Percentiles rank a stretch among this genome's conserved stretches.
These are phyloP conservation scores for Cryptoprocta ferox DNA, from an alignment of 2,797 vertebrate genomes.

Conservation along the genomic window DNA sequence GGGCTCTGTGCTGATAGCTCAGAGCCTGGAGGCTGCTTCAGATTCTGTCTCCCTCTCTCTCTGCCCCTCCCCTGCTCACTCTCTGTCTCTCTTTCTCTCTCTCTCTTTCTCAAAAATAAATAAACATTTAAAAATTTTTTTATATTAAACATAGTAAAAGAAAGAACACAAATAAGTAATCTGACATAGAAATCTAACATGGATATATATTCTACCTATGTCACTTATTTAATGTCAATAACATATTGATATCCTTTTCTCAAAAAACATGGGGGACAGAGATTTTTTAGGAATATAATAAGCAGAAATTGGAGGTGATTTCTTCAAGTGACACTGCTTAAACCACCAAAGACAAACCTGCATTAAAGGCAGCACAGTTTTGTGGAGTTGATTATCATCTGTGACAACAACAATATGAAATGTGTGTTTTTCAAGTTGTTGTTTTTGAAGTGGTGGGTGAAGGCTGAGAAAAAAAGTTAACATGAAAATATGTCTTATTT, in stretches of 20 bases:
- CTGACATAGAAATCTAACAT: background rate
- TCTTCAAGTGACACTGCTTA: background rate
- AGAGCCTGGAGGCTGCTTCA: too few relatives aligned
- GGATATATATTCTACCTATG: background rate
- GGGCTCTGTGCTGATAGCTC: too few relatives aligned
- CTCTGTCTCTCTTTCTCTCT: too few relatives aligned
- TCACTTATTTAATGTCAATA: background rate
- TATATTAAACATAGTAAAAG: background rate
- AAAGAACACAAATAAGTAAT: background rate
- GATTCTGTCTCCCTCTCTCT: too few relatives aligned
- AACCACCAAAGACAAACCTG: background rate
- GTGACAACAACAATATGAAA: background rate
- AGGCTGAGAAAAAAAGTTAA: background rate
- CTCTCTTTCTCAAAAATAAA: too few relatives aligned
- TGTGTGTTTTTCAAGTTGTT: background rate
- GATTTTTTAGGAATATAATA: background rate
- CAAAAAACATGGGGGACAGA: background rate
- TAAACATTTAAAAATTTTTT: too few relatives aligned
- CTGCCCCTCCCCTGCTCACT: too few relatives aligned
- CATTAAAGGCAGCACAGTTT: background rate
- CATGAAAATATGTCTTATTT: background rate
- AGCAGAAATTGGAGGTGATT: background rate
- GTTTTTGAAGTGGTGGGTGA: background rate
- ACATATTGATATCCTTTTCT: background rate
- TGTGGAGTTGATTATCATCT: too few relatives aligned